A percentile compares a stretch with the other conserved stretches of the same genome.
phyloP scores from a whole-genome alignment of 2,113 vertebrate species.

The Azemiops feae region DNA sequence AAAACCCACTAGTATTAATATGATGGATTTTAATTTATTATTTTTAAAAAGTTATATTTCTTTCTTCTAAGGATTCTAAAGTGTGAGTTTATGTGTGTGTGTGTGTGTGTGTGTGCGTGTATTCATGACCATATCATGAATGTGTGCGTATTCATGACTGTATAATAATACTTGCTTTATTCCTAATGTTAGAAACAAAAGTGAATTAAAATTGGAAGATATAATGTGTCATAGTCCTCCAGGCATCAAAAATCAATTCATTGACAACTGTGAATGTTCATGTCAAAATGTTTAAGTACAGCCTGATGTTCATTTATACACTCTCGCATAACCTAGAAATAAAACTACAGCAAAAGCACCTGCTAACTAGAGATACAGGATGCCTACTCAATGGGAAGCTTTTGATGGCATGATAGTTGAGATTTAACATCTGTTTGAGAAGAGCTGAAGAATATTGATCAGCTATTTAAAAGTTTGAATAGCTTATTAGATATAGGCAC shows the following conservation, averaged over 20 bases:
- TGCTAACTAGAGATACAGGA: neutral
- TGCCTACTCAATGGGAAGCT: neutral
- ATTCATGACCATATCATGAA: neutral
- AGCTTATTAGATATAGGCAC: neutral
- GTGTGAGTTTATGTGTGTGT: neutral
- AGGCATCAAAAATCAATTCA: neutral
- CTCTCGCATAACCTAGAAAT: neutral
- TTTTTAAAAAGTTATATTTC: neutral
- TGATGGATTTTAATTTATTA: neutral
- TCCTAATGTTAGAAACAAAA: neutral
- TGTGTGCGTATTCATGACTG: neutral
- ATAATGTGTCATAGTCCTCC: neutral
- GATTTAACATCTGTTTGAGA: neutral
- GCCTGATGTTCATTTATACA: neutral
- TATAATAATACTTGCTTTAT: neutral
- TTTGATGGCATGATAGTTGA: neutral
- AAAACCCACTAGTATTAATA: neutral
- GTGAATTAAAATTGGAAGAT: neutral
- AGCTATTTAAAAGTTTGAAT: neutral
- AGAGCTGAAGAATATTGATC: neutral
- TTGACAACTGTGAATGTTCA: neutral
- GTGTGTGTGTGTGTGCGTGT: neutral
- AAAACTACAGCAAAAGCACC: neutral
- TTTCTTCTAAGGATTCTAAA: neutral
- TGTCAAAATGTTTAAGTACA: constrained; percentile 26